Percentiles rank a stretch among this genome's conserved stretches.
Conservation (phyloP, 2,797 vertebrate genomes). For the Sarcophilus harrisii region DNA sequence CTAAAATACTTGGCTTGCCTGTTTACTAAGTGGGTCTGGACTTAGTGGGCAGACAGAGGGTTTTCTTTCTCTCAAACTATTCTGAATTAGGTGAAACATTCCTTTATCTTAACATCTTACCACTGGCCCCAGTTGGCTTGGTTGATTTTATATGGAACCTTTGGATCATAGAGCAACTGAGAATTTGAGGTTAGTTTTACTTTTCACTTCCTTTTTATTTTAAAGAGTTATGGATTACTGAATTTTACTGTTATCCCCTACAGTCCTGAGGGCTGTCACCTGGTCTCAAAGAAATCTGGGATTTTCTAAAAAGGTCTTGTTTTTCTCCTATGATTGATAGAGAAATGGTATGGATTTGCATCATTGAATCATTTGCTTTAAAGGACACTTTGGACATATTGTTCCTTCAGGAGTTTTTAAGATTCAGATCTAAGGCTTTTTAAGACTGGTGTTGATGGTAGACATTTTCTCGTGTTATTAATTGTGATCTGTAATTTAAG, state of each 20-base stretch:
- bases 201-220: conserved; percentile 53
- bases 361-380: background rate
- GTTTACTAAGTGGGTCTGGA: background rate
- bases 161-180: conserved; percentile 64
- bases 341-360: background rate
- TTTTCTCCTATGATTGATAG: conserved; percentile 37
- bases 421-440: background rate
- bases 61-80: conserved; percentile 29
- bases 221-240: conserved; percentile 9
- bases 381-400: background rate
- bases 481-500: background rate
- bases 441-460: background rate
- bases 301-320: conserved; percentile 55
- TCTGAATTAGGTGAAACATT: conserved; percentile 32
- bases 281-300: conserved; percentile 49
- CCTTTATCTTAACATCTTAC: conserved; percentile 43
- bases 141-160: conserved; percentile 15
- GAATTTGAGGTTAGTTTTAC: conserved; percentile 63
- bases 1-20: conserved; percentile 40
- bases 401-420: background rate
- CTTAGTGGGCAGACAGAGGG: conserved; percentile 6
- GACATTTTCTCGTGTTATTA: background rate
- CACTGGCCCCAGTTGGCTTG: background rate
- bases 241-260: conserved; percentile 55
- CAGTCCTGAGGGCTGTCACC: conserved; percentile 55